Percentiles rank a stretch among this genome's conserved stretches.
phyloP scores from a whole-genome alignment of 2,113 vertebrate genomes.

The Tachysurus vachellii region DNA sequence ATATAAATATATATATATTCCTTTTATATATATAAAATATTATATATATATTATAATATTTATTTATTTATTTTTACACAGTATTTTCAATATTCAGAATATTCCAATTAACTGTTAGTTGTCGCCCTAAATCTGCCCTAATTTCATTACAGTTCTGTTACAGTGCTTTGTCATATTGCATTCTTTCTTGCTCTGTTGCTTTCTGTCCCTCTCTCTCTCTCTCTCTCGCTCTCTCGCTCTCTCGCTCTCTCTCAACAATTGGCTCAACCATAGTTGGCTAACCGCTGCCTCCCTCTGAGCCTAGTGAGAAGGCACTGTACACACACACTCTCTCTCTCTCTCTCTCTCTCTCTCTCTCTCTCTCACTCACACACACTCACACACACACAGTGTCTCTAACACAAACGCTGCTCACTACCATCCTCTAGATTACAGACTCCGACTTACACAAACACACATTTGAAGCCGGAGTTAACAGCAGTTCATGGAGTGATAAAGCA shows the following conservation, averaged over 20 bases:
- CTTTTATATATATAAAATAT: too few relatives aligned
- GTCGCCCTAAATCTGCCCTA: not conserved
- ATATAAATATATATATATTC: too few relatives aligned
- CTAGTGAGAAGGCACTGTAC: constrained; percentile 28
- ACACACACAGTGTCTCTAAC: not conserved
- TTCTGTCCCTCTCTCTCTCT: not conserved
- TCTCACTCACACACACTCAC: constrained; percentile 9
- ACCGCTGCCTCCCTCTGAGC: constrained; percentile 37
- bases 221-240: constrained; percentile 22
- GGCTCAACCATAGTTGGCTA: constrained; percentile 38
- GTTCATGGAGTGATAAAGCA: not conserved
- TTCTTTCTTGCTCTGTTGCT: not conserved
- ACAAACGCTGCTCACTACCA: constrained; percentile 11
- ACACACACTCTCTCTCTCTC: too few relatives aligned
- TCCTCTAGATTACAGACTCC: constrained; percentile 30
- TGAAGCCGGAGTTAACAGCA: not conserved
- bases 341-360: too few relatives aligned
- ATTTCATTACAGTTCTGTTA: constrained; percentile 9
- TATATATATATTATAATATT: too few relatives aligned
- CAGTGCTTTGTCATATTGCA: constrained; percentile 35
- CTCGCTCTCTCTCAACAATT: constrained; percentile 13
- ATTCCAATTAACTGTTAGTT: not conserved
- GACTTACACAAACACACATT: constrained; percentile 20
- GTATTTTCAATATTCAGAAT: not conserved
- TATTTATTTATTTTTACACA: too few relatives aligned